Base-by-base conservation (phyloP, 1,140 invertebrate species). In the Drosophila kikkawai region DNA sequence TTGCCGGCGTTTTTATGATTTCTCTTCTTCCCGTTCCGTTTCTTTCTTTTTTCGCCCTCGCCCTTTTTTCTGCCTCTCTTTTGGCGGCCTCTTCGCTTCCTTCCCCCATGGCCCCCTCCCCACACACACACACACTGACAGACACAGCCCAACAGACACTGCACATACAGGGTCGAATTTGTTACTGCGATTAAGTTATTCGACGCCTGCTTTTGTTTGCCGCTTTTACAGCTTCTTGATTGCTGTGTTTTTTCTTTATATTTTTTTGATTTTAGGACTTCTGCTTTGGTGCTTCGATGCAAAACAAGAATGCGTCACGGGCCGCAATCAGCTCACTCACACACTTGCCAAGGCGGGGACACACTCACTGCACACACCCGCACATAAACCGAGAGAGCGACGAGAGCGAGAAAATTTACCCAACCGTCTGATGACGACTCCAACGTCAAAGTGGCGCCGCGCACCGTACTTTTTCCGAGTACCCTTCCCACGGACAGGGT, bases 261-360 rank as follows among this genome's bases (percentile, higher is more conserved):
- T 61, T 76, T 80, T 73, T 34, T 76, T 70, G 67, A 44, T 66
- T 63, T 44, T 64, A 39, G 13, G 39, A 44, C 51, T 67, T 68
- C 39, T 68, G 63, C 66, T 69, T 82, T 64, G 61, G 57, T 32
- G 82, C 77, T 75, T 79, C 69, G 78, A 82, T 71, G 78, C 81
- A 84, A 88, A 87, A 87, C 84, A 87, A 90, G 81, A 88, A 87
- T 87, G 83, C 83, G 83, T 87, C 83, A 87, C 76, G 73, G 78
- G 58, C 82, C 76, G 73, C 51, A 68, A 51, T 64, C 70, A 75
- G 58, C 45, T 57, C 68, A 68, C 42, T 56, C 57, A 60, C 68
- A 55, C 58, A 64, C 71, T 76, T 45, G 56, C 47, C 32, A 70
- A 44, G 32, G 45, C 17, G 53, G 55, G 58, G 58, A 39, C 50